A percentile compares a stretch with the other conserved stretches of the same genome.
Evolutionary conservation across 2,888 invertebrate species (phyloP).

Genomic region (Acanthosoma haemorrhoidale): DNA sequence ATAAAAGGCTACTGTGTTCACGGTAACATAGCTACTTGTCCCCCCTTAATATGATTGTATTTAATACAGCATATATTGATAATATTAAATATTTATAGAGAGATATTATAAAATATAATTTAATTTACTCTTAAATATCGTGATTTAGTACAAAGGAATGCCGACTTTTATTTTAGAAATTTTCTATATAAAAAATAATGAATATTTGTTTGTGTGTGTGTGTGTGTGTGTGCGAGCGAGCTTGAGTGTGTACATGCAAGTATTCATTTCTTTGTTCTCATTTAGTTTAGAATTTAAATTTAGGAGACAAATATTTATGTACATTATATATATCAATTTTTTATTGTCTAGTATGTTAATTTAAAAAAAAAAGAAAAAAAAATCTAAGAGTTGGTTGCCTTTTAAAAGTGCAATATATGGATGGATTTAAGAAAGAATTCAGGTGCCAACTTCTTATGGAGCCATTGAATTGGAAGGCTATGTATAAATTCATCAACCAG

Average conservation of each 20-base stretch:
- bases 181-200: neutral
- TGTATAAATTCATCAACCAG: too few species aligned
- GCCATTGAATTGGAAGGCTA: too few species aligned
- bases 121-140: conserved; percentile 7
- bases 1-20: neutral
- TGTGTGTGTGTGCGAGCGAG: too few species aligned
- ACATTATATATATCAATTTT: neutral
- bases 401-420: conserved; percentile 16
- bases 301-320: conserved; percentile 11
- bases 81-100: neutral
- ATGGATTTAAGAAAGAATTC: neutral
- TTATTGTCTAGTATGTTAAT: conserved; percentile 18
- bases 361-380: conserved; percentile 6
- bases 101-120: neutral
- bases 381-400: conserved; percentile 10
- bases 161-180: conserved; percentile 2
- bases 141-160: conserved; percentile 20
- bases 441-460: conserved; percentile 8
- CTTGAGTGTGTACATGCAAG: too few species aligned
- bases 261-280: conserved; percentile 8
- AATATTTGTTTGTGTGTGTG: too few species aligned
- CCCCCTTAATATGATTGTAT: neutral
- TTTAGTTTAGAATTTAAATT: conserved; percentile 4
- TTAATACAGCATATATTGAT: neutral
- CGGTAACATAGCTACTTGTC: neutral